Evolutionary conservation across 1,140 invertebrate species (phyloP).

Genomic region (Apis mellifera): DNA sequence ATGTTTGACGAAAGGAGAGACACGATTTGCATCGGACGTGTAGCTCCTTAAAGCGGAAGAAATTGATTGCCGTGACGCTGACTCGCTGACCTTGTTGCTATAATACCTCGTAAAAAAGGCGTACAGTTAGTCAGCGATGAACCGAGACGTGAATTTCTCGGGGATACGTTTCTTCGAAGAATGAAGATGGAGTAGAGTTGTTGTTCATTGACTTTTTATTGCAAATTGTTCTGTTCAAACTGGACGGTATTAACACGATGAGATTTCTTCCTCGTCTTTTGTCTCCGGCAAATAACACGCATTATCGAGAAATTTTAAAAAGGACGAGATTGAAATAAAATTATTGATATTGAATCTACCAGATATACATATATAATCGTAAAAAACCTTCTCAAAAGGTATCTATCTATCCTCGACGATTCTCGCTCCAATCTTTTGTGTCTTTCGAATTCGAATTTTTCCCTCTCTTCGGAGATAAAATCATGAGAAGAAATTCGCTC

Average conservation of each 20-base stretch:
- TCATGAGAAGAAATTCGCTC: too few relatives aligned
- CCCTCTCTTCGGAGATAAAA: too few relatives aligned
- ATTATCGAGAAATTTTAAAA: too few relatives aligned
- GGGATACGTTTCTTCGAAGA: neutral
- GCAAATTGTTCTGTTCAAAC: neutral
- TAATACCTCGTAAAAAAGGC: slow-evolving; percentile 5
- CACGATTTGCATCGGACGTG: slow-evolving; percentile 1
- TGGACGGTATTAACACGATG: neutral
- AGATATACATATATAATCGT: too few relatives aligned
- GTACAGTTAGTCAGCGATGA: slow-evolving; percentile 2
- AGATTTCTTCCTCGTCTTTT: too few relatives aligned
- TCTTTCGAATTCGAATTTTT: too few relatives aligned
- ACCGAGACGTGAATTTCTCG: neutral
- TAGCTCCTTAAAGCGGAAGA: neutral
- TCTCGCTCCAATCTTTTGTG: too few relatives aligned
- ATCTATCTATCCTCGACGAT: too few relatives aligned
- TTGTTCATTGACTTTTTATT: neutral
- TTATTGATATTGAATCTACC: too few relatives aligned
- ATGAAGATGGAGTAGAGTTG: neutral
- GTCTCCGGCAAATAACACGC: too few relatives aligned
- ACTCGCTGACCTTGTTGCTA: slow-evolving; percentile 19
- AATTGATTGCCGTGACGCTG: slow-evolving; percentile 12
- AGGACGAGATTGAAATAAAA: too few relatives aligned
- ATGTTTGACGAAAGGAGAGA: neutral
- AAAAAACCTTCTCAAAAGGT: too few relatives aligned